Evolutionary conservation across 37 sponge, comb jelly and placozoan species (phyloP).

Genomic region (Dysidea cf. avara): DNA sequence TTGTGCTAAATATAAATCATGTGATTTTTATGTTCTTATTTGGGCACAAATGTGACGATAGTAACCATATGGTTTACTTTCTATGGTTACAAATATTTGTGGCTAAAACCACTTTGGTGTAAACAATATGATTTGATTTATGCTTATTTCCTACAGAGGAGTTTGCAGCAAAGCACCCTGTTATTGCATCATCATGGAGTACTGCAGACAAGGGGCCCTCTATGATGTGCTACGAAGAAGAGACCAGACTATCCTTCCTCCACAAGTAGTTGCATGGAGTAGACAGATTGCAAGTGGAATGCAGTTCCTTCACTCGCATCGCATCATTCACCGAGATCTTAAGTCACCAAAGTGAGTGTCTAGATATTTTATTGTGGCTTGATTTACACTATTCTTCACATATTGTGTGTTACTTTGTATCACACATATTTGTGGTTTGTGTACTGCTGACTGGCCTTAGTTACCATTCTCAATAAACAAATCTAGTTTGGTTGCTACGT

Average conservation of each 20-base stretch:
- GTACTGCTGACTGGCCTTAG: too few species aligned
- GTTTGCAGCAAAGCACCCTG: constrained; percentile 72
- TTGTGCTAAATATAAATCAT: too few species aligned
- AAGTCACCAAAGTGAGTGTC: constrained; percentile 75
- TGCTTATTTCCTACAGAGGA: constrained; percentile 45
- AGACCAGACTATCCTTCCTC: constrained; percentile 62
- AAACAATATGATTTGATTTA: background rate
- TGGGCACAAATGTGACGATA: background rate
- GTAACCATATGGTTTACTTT: too few species aligned
- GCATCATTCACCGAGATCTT: constrained; percentile 84
- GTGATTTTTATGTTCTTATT: background rate
- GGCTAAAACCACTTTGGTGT: too few species aligned
- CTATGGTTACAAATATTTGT: too few species aligned
- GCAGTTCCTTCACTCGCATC: constrained; percentile 83
- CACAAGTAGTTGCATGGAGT: constrained; percentile 72
- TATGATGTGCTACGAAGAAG: constrained; percentile 59
- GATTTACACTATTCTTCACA: too few species aligned
- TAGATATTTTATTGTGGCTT: too few species aligned
- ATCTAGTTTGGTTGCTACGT: too few species aligned
- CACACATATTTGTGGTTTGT: too few species aligned
- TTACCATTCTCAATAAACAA: too few species aligned
- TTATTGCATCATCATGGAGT: constrained; percentile 87
- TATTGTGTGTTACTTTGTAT: too few species aligned
- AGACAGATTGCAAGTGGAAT: constrained; percentile 84
- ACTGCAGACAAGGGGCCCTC: constrained; percentile 69